Base-by-base conservation (phyloP, 2,797 vertebrate genomes). In the Moxostoma hubbsi region DNA sequence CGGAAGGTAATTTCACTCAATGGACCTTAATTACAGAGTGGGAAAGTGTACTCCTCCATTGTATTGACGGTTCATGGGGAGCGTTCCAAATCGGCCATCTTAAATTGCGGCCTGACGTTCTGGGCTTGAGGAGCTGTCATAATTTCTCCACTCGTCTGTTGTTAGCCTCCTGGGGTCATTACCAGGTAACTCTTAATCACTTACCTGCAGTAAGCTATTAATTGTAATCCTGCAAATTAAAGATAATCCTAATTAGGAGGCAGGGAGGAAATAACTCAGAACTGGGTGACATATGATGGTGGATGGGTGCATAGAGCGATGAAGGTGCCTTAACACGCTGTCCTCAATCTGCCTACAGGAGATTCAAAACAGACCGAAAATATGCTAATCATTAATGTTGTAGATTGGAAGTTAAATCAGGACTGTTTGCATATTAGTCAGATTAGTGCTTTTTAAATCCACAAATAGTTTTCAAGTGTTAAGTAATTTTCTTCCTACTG, bases 1-100 rank as follows among this genome's bases (percentile, higher is more conserved):
- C 88, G 51, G 87, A 88, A 91, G 92, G 92, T 90, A 94, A 93
- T 93, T 94, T 94, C 95, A 92, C 90, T 91, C 91, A 93, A 93
- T 93, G 91, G 93, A 92, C 91, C 92, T 93, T 95, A 95, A 95
- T 95, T 94, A 94, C 90, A 85, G 86, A 75, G 87, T 80, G 81
- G 89, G 90, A 84, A 84, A 91, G 85, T 87, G 88, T 89, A 86
- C 91, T 84, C 88, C 86, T 88, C 90, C 89, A 89, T 90, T 90
- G 90, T 90, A 89, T 88, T 89, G 73, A 82, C 83, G 85, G 87
- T 82, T 88, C 82, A 89, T 84, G 82, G 88, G 89, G 82, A 86
- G 86, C 76, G 63, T 83, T 89, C 82, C 75, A 83, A 84, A 86
- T 88, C 90, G 89, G 89, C 79, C 66, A 85, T 87, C 86, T 83